Percentiles rank a stretch among this genome's conserved stretches.
These are phyloP conservation scores for Drosophila villosipedis DNA, from an alignment of 2,888 invertebrate genomes.

Conservation along the genomic window DNA sequence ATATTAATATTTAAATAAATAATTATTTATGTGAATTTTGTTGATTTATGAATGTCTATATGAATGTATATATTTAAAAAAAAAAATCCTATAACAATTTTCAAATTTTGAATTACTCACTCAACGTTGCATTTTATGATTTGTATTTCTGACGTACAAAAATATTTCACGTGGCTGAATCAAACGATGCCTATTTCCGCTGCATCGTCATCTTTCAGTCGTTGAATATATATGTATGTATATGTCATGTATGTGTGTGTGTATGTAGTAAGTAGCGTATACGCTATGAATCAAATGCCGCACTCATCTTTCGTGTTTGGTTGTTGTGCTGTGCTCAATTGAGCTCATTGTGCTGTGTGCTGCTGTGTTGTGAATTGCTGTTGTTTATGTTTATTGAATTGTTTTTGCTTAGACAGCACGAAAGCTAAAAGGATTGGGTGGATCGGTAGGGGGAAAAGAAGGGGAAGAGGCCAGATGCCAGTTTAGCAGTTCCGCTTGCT, in stretches of 20 bases:
- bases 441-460: neutral
- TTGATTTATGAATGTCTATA: too few species aligned
- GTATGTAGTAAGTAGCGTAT: constrained; percentile 36
- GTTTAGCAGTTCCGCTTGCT: constrained; percentile 24
- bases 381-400: constrained; percentile 45
- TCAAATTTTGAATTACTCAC: neutral
- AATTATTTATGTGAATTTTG: neutral
- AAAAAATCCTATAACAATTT: neutral
- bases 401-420: constrained; percentile 57
- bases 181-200: constrained; percentile 34
- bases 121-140: neutral
- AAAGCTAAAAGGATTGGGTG: constrained; percentile 2
- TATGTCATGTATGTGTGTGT: neutral
- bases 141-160: constrained; percentile 3
- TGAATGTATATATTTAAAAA: neutral
- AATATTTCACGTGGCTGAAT: constrained; percentile 13
- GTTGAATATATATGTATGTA: neutral
- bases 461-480: neutral
- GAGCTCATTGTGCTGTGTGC: constrained; percentile 25
- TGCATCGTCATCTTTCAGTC: constrained; percentile 22
- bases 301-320: constrained; percentile 1
- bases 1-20: neutral
- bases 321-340: constrained; percentile 38
- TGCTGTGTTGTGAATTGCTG: constrained; percentile 26
- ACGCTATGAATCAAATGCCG: constrained; percentile 39